Evolutionary conservation across 2,113 vertebrate species (phyloP).

Genomic region (Podarcis muralis): DNA sequence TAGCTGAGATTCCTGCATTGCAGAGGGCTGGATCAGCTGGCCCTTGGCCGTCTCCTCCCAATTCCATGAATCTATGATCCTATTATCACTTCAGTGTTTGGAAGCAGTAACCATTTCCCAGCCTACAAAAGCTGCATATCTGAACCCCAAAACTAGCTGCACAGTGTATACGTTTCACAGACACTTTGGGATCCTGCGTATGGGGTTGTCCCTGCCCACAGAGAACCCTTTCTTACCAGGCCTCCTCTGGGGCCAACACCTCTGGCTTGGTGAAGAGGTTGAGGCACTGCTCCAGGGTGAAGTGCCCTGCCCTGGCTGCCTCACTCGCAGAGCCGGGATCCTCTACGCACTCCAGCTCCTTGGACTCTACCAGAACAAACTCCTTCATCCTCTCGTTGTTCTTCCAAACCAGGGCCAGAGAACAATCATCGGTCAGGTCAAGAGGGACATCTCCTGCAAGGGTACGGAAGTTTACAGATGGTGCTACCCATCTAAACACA

Average conservation of each 20-base stretch:
- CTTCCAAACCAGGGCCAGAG: constrained; percentile 93
- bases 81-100: neutral
- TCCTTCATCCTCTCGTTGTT: constrained; percentile 96
- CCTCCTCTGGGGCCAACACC: constrained; percentile 96
- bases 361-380: constrained; percentile 94
- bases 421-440: constrained; percentile 86
- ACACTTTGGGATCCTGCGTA: neutral
- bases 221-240: constrained; percentile 81
- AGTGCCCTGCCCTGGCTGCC: constrained; percentile 92
- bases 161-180: no score
- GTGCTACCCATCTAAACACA: no score
- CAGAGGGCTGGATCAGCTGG: no score
- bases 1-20: no score
- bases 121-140: neutral
- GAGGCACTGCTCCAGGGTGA: constrained; percentile 97
- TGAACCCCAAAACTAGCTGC: neutral
- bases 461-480: neutral
- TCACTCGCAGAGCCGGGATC: constrained; percentile 91
- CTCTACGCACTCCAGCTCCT: constrained; percentile 93
- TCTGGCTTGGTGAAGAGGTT: constrained; percentile 97
- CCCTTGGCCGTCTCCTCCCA: no score
- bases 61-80: no score
- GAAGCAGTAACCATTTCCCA: neutral
- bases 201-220: neutral
- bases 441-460: constrained; percentile 80